A percentile compares a stretch with the other conserved stretches of the same genome.
phyloP scores from a whole-genome alignment of 2,113 vertebrate genomes.

The Peromyscus leucopus region DNA sequence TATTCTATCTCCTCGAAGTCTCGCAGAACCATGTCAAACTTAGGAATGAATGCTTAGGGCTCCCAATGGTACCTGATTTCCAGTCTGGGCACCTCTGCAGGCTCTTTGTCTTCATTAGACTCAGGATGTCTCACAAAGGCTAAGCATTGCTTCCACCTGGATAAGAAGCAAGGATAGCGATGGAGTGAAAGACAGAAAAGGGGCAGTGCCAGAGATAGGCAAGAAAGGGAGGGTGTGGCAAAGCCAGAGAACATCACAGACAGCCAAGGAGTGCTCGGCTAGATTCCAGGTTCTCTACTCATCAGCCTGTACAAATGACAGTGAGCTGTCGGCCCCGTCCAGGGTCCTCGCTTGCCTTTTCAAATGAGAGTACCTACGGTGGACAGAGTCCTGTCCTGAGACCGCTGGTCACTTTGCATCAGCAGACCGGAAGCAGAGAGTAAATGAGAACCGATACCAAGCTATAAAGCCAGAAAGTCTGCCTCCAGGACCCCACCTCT shows the following conservation, averaged over 20 bases:
- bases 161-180: not conserved
- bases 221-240: not conserved
- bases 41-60: not conserved
- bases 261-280: not conserved
- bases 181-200: not conserved
- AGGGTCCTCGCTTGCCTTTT: not conserved
- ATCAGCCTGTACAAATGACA: not conserved
- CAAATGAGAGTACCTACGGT: not conserved
- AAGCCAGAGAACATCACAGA: not conserved
- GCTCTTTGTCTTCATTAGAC: not conserved
- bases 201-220: too few species aligned
- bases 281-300: not conserved
- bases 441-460: not conserved
- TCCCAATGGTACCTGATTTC: not conserved
- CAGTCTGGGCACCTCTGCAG: not conserved
- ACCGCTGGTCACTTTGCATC: not conserved
- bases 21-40: not conserved
- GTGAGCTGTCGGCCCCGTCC: not conserved
- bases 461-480: not conserved
- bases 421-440: not conserved
- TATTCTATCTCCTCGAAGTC: slow-evolving; percentile 17
- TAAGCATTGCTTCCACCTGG: not conserved
- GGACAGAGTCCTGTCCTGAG: not conserved
- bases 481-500: not conserved
- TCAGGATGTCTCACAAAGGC: not conserved